Conservation (phyloP, 2,113 vertebrate species). For the Coptodon rendalli region DNA sequence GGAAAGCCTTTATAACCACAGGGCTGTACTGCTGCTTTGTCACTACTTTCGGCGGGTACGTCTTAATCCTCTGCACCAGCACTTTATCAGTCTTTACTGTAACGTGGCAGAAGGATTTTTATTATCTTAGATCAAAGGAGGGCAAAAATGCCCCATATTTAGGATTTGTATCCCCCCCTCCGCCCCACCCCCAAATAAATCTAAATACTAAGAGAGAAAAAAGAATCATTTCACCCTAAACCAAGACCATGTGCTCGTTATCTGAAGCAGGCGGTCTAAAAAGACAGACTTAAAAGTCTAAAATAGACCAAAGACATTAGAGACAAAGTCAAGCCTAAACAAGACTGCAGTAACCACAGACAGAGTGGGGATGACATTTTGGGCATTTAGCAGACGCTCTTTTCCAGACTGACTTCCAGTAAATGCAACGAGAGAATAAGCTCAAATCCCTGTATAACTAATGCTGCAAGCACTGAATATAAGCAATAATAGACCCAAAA, state of each 20-base stretch:
- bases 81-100: conserved; percentile 10
- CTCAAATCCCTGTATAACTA: conserved; percentile 15
- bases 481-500: conserved; percentile 12
- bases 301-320: conserved; percentile 58
- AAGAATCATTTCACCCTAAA: conserved; percentile 37
- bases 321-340: conserved; percentile 57
- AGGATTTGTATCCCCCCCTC: neutral
- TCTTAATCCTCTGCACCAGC: neutral
- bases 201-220: neutral
- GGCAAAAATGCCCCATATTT: conserved; percentile 28
- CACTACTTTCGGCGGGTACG: neutral
- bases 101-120: conserved; percentile 28
- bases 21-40: neutral
- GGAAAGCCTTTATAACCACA: neutral
- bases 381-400: conserved; percentile 52
- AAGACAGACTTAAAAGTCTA: conserved; percentile 47
- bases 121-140: conserved; percentile 27
- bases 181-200: neutral
- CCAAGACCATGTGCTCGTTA: conserved; percentile 60
- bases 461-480: conserved; percentile 15
- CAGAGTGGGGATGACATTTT: conserved; percentile 48
- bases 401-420: conserved; percentile 55
- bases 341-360: conserved; percentile 57
- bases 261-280: conserved; percentile 45
- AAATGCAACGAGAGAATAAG: conserved; percentile 31